Percentiles rank a stretch among this genome's conserved stretches.
Evolutionary conservation across 1,140 invertebrate genomes (phyloP).

Genomic region (Diachasmimorpha longicaudata): DNA sequence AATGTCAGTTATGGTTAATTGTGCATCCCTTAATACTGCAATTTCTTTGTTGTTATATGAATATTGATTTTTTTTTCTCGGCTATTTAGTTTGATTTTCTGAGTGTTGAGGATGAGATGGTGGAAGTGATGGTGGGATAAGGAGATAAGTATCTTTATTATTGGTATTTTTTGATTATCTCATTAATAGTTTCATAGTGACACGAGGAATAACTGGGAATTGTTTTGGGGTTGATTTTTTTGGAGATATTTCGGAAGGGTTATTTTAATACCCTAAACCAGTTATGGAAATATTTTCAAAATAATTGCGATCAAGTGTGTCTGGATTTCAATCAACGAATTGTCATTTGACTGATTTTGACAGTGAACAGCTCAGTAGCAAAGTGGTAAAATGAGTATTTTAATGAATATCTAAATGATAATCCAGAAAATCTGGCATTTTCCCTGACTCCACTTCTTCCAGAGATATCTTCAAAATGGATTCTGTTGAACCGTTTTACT

Average conservation of each 20-base stretch:
- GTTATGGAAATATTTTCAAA: no score
- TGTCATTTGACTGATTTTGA: no score
- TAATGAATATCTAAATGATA: no score
- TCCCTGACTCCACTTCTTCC: not conserved
- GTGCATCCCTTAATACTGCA: conserved; percentile 1
- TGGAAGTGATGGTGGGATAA: not conserved
- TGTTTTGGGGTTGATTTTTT: not conserved
- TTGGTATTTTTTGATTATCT: not conserved
- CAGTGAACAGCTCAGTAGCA: no score
- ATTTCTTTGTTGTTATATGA: conserved; percentile 2
- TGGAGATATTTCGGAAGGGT: no score
- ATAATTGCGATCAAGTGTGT: no score
- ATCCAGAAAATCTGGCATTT: not conserved
- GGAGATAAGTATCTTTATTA: conserved; percentile 3
- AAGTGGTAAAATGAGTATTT: no score
- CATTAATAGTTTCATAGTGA: not conserved
- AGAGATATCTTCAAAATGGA: not conserved
- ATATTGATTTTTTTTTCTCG: not conserved
- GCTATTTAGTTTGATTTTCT: not conserved
- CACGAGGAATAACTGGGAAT: not conserved
- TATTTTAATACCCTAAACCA: no score
- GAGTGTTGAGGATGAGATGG: not conserved
- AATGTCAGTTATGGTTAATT: not conserved
- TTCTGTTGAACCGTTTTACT: not conserved
- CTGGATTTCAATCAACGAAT: no score